These are phyloP conservation scores for Xenus cinereus DNA, from an alignment of 2,113 vertebrate species.

Conservation along the genomic window DNA sequence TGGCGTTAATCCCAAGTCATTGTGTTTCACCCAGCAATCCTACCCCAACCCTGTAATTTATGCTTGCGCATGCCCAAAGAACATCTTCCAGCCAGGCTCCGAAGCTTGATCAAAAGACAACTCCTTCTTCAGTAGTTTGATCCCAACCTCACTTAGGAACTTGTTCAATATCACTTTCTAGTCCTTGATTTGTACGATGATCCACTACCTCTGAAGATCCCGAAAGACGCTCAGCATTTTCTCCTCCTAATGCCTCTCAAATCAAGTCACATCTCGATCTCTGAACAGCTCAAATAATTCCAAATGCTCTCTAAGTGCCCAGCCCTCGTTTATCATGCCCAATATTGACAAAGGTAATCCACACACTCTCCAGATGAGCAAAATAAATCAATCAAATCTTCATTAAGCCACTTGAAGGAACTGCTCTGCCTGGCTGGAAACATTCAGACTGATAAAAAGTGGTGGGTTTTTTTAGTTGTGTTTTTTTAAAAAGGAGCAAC, in stretches of 20 bases:
- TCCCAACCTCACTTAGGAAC: not conserved
- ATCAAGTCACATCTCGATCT: not conserved
- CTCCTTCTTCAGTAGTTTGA: not conserved
- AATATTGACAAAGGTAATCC: slow-evolving; percentile 53
- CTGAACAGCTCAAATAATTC: not conserved
- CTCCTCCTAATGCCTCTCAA: not conserved
- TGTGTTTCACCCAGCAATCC: not conserved
- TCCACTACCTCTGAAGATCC: not conserved
- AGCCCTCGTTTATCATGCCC: slow-evolving; percentile 23
- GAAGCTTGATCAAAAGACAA: not conserved
- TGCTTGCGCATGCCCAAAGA: not conserved
- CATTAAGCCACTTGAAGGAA: slow-evolving; percentile 29
- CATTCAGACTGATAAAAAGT: not conserved
- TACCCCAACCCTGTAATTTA: not conserved
- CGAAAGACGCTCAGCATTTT: not conserved
- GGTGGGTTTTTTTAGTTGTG: not conserved
- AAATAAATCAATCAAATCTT: slow-evolving; percentile 56
- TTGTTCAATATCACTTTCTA: not conserved
- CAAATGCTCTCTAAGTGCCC: slow-evolving; percentile 22
- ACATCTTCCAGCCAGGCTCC: not conserved
- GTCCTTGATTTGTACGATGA: not conserved
- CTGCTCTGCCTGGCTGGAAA: not conserved
- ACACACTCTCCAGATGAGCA: slow-evolving; percentile 19
- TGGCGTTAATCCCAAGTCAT: not conserved
- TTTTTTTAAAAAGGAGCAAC: not conserved